Percentiles rank a stretch among this genome's conserved stretches.
Evolutionary conservation across 1,140 invertebrate species (phyloP).

Genomic region (Eriosoma lanigerum): DNA sequence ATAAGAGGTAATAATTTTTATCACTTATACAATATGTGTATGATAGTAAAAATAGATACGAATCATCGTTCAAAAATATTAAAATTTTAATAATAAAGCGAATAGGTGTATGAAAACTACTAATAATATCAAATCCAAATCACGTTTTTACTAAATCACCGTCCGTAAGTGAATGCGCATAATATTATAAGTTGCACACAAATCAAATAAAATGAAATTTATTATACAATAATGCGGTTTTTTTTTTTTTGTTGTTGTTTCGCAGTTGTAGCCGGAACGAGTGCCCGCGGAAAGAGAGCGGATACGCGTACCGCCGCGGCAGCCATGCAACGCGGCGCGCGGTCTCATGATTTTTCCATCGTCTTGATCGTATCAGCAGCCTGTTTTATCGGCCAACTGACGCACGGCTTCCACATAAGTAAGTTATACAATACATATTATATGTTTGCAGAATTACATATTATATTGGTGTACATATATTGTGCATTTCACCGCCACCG

Average conservation of each 20-base stretch:
- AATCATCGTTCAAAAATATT: no score
- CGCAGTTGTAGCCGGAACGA: not conserved
- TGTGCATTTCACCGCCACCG: not conserved
- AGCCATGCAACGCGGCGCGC: not conserved
- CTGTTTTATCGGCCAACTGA: conserved; percentile 51
- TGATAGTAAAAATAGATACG: no score
- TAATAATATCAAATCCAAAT: no score
- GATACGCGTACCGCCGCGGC: not conserved
- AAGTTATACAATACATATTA: conserved; percentile 19
- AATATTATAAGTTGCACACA: no score
- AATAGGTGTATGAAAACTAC: no score
- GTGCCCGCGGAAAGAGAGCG: not conserved
- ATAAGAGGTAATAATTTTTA: no score
- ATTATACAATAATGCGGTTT: not conserved
- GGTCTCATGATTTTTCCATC: conserved; percentile 47
- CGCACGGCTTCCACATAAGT: conserved; percentile 47
- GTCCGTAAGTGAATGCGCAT: no score
- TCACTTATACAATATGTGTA: no score
- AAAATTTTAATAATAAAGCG: no score
- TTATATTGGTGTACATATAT: conserved; percentile 11
- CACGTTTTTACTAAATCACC: no score
- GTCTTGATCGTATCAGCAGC: conserved; percentile 20
- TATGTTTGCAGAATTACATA: no score
- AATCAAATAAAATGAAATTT: no score
- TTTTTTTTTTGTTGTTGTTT: conserved; percentile 35